These are phyloP conservation scores for Calliopum simillimum DNA, from an alignment of 2,888 invertebrate species.

Conservation along the genomic window DNA sequence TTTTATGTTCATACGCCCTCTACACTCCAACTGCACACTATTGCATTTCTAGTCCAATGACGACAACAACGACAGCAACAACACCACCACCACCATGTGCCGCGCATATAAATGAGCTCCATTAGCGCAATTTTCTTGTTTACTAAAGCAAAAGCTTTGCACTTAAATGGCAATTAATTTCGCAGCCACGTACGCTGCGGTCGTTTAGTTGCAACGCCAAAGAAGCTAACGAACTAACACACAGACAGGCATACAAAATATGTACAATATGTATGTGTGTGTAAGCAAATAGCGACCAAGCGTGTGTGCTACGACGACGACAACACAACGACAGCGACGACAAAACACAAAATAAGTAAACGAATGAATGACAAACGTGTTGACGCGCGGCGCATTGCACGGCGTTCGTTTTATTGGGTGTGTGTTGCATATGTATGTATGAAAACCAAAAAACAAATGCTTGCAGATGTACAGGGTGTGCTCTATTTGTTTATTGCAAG, in stretches of 20 bases:
- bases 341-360: background rate
- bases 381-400: constrained; percentile 15
- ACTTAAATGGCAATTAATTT: constrained; percentile 67
- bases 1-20: background rate
- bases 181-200: constrained; percentile 63
- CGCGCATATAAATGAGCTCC: constrained; percentile 33
- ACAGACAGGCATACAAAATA: no score
- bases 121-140: constrained; percentile 63
- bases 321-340: background rate
- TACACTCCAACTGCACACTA: background rate
- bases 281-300: no score
- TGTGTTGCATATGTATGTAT: constrained; percentile 3
- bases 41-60: no score
- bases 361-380: constrained; percentile 35
- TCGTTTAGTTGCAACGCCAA: constrained; percentile 54
- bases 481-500: no score
- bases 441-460: background rate
- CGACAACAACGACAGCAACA: no score
- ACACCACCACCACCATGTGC: constrained; percentile 35
- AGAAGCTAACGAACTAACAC: background rate
- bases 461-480: no score
- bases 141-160: constrained; percentile 62
- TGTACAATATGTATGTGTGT: no score
- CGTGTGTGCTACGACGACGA: no score
- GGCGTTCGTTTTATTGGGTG: constrained; percentile 18